Base-by-base conservation (phyloP, 2,797 vertebrate genomes). In the Sorex maritimensis region DNA sequence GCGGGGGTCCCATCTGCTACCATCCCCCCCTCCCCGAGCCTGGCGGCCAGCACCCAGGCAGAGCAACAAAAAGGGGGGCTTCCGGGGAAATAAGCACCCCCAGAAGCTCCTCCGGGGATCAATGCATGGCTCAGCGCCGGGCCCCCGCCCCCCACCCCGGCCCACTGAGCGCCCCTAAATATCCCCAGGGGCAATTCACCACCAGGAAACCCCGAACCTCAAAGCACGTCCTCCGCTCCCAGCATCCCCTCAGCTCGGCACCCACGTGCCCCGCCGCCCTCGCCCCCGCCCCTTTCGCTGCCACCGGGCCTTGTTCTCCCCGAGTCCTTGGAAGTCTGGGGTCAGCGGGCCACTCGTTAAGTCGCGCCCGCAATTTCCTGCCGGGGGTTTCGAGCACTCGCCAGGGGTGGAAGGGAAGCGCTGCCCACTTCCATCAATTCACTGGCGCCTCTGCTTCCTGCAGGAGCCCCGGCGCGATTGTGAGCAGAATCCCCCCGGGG, bases 351-450 rank as follows among this genome's bases (percentile, higher is more conserved):
- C 79, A 68, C 71, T 74, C 74, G 55, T 30, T 88, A 77, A 87
- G 61, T 68, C 79, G 92, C 94, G 95, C 82, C 94, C 82, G 7
- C 65, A 61, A 49, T 90, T 96, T 97, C 97, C 96, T 95, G 92
- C 65, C 17, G 69, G 28, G 74, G 72, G 26, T 67, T 90, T 88
- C 74, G 89, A 83, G 84, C 11, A 65, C 21, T 34, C 71, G 65
- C 26, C 79, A 21, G 68, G 44, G 67, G 89, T 26, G 23, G 4
- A 81, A 95, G 91, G 92, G 95, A 96, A 91, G 71, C 6, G 8
- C 93, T 81, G 80, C 95, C 87, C 93, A 92, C 65, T 97, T 96
- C 96, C 94, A 91, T 95, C 96, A 92, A 96, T 96, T 96, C 95
- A 94, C 92, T 41, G 84, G 90, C 94, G 63, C 75, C 83, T 78